phyloP scores from a whole-genome alignment of 2,113 vertebrate species.

The Corvus hawaiiensis region DNA sequence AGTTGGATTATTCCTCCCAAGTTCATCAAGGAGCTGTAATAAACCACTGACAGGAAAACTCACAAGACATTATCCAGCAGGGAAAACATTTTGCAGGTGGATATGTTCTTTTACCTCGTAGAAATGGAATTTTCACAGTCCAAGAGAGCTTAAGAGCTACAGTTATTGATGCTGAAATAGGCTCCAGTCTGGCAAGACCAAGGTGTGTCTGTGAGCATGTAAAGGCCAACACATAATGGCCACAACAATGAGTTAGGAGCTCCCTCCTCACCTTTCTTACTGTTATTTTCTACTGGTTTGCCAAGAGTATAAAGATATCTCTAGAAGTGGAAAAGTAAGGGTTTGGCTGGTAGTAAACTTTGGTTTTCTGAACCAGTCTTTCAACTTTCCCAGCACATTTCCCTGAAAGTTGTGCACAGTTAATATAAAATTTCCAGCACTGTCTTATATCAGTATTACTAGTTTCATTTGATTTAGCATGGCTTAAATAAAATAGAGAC shows the following conservation, averaged over 20 bases:
- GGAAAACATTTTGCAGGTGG: neutral
- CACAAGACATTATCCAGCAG: neutral
- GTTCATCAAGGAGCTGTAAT: neutral
- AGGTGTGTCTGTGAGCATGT: neutral
- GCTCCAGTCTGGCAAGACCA: neutral
- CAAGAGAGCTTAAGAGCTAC: neutral
- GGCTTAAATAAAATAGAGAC: neutral
- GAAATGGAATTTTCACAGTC: neutral
- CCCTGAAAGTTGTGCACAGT: accelerated
- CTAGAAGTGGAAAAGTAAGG: neutral
- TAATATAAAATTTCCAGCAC: neutral
- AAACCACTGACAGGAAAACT: neutral
- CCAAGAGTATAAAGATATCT: neutral
- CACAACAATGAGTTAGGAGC: neutral
- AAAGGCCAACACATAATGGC: neutral
- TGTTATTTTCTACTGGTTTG: neutral
- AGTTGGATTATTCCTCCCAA: neutral
- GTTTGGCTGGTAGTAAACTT: neutral
- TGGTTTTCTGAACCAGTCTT: neutral
- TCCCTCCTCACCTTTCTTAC: neutral
- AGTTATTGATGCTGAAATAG: neutral
- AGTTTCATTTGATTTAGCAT: neutral
- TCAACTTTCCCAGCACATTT: neutral
- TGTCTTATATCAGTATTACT: neutral
- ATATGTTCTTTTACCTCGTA: neutral